Percentiles rank a stretch among this genome's conserved stretches.
Evolutionary conservation across 2,113 vertebrate genomes (phyloP).

Genomic region (Siniperca chuatsi): DNA sequence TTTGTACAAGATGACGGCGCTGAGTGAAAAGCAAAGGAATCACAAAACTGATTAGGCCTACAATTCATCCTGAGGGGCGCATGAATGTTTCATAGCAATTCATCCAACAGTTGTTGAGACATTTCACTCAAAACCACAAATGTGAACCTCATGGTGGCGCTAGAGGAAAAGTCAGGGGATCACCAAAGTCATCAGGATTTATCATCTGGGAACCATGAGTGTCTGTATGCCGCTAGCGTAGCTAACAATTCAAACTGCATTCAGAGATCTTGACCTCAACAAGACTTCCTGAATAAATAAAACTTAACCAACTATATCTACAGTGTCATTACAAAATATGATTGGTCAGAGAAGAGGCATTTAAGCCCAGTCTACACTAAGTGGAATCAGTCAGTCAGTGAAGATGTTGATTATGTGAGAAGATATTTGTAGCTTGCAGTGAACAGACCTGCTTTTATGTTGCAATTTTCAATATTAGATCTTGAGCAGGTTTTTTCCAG

Average conservation of each 20-base stretch:
- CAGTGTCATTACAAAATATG: not conserved
- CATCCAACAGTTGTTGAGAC: not conserved
- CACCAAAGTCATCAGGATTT: not conserved
- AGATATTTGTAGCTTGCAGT: conserved; percentile 8
- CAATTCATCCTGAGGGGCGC: no score
- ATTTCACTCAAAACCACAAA: not conserved
- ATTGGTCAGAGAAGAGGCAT: not conserved
- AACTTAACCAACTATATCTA: not conserved
- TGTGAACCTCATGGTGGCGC: not conserved
- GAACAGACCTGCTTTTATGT: conserved; percentile 3
- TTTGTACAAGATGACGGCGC: not conserved
- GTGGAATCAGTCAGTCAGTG: not conserved
- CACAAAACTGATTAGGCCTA: not conserved
- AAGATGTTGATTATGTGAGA: not conserved
- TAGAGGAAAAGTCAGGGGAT: not conserved
- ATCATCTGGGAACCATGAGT: not conserved
- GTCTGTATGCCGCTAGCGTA: no score
- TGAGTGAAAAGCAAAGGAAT: no score
- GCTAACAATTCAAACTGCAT: not conserved
- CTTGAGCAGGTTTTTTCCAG: not conserved
- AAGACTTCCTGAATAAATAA: not conserved
- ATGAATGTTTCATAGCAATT: not conserved
- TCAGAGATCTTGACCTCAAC: not conserved
- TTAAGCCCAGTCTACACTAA: not conserved
- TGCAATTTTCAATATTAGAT: conserved; percentile 28